phyloP scores from a whole-genome alignment of 1,140 invertebrate genomes.

The Camponotus vicinus region DNA sequence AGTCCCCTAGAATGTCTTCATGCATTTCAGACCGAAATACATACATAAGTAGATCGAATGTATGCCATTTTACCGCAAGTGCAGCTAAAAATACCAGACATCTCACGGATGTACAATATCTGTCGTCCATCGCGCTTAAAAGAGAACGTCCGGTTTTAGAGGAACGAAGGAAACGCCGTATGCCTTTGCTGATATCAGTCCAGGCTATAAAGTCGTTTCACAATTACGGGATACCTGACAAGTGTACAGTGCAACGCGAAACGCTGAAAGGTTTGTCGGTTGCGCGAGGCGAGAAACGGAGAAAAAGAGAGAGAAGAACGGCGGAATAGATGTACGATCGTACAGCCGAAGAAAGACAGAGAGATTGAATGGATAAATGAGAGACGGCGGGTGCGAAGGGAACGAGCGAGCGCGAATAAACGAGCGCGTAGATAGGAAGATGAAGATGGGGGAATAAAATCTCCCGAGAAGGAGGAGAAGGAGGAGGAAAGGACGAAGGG shows the following conservation, averaged over 20 bases:
- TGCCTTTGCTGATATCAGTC: constrained; percentile 70
- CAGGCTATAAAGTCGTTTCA: constrained; percentile 73
- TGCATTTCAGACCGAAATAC: background rate
- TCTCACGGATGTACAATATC: constrained; percentile 36
- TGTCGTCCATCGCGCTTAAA: constrained; percentile 56
- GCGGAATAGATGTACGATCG: constrained; percentile 26
- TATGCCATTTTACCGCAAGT: constrained; percentile 5
- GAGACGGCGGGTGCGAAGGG: constrained; percentile 40
- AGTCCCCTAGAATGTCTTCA: background rate
- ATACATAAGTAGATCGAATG: constrained; percentile 15
- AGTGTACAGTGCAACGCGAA: constrained; percentile 72
- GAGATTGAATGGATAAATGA: constrained; percentile 57
- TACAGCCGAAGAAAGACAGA: constrained; percentile 32
- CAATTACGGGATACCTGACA: constrained; percentile 74
- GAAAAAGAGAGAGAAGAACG: constrained; percentile 50
- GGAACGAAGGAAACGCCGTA: constrained; percentile 52
- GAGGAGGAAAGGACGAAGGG: background rate
- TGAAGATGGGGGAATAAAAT: constrained; percentile 73
- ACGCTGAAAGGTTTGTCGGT: constrained; percentile 72
- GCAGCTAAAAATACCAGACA: constrained; percentile 43
- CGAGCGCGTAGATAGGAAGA: constrained; percentile 66
- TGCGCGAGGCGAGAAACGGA: constrained; percentile 61
- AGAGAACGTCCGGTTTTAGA: constrained; percentile 49
- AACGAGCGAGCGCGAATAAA: constrained; percentile 47
- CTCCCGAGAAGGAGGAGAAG: constrained; percentile 6